Conservation (phyloP, 2,888 invertebrate species). For the Melinopterus prodromus region DNA sequence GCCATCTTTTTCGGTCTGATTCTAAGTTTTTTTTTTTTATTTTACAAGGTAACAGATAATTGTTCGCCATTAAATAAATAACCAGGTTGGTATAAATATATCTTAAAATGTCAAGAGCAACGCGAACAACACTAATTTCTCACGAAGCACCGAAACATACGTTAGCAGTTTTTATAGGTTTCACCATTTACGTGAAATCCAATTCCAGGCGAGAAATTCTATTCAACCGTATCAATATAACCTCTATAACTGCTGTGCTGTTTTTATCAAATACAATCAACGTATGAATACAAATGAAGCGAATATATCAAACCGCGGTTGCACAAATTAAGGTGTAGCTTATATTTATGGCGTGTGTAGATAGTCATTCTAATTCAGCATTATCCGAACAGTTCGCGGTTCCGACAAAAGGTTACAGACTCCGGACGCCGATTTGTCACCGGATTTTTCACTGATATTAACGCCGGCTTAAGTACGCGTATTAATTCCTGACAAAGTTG, state of each 20-base stretch:
- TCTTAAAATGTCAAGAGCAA: too few relatives aligned
- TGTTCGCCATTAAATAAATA: too few relatives aligned
- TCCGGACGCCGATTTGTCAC: constrained; percentile 1
- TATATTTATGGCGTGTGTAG: neutral
- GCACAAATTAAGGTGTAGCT: constrained; percentile 4
- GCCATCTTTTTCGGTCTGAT: too few relatives aligned
- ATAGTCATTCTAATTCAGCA: neutral
- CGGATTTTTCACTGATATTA: constrained; percentile 16
- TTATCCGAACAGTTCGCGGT: neutral
- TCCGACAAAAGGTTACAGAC: neutral
- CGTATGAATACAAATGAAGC: neutral
- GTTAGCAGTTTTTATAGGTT: too few relatives aligned
- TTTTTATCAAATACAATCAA: constrained; percentile 4
- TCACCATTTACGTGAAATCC: neutral
- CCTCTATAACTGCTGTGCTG: neutral
- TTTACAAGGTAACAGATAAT: too few relatives aligned
- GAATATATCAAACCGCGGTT: neutral
- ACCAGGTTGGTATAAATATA: too few relatives aligned
- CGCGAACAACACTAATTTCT: too few relatives aligned
- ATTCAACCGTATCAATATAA: neutral
- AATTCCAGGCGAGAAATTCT: neutral
- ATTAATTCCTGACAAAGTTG: constrained; percentile 23
- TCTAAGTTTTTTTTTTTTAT: too few relatives aligned
- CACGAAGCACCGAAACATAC: too few relatives aligned
- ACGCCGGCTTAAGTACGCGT: constrained; percentile 17